Conservation (phyloP, 2,113 vertebrate species). For the Vidua macroura region DNA sequence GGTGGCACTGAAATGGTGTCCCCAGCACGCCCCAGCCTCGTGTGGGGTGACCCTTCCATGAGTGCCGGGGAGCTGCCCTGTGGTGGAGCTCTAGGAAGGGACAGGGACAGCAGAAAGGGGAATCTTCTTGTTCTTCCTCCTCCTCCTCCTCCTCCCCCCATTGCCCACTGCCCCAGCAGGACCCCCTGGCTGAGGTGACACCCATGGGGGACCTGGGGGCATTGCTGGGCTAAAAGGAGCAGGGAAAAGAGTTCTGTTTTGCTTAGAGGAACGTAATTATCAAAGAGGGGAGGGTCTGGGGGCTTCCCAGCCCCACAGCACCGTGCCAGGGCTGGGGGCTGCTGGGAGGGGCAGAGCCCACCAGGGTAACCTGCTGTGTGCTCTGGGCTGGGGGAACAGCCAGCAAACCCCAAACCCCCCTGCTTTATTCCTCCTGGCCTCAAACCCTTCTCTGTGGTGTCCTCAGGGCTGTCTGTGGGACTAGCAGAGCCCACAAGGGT, state of each 20-base stretch:
- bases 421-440: background rate
- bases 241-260: background rate
- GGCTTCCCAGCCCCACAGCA: background rate
- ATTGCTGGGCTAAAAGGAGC: background rate
- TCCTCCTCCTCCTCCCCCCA: background rate
- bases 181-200: background rate
- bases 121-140: background rate
- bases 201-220: accelerated
- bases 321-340: background rate
- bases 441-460: background rate
- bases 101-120: background rate
- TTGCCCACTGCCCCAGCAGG: background rate
- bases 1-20: background rate
- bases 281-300: background rate
- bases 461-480: background rate
- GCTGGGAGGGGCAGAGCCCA: background rate
- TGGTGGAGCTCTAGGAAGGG: background rate
- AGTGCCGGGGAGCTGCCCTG: background rate
- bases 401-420: background rate
- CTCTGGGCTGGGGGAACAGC: background rate
- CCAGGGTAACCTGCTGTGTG: background rate
- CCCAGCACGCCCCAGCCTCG: accelerated
- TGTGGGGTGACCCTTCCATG: accelerated
- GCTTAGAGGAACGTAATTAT: background rate
- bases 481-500: background rate